These are phyloP conservation scores for Centropyge bicolor DNA, from an alignment of 2,797 vertebrate species.

Conservation along the genomic window DNA sequence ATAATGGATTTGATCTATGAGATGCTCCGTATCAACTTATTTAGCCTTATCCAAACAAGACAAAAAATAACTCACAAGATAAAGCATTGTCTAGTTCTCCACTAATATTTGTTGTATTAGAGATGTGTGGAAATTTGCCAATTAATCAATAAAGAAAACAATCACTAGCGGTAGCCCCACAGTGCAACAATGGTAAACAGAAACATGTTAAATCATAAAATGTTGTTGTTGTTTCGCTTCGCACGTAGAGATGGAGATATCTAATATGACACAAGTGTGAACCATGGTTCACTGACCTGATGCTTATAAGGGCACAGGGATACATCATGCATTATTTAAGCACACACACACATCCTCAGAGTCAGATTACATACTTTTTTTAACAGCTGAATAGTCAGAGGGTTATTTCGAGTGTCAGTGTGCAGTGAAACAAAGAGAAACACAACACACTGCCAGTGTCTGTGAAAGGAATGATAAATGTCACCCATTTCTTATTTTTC, in stretches of 20 bases:
- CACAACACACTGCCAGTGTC: neutral
- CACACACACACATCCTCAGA: neutral
- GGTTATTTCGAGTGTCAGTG: conserved; percentile 31
- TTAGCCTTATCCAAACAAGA: too few species aligned
- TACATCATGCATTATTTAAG: conserved; percentile 48
- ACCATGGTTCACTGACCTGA: conserved; percentile 49
- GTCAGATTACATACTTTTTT: conserved; percentile 25
- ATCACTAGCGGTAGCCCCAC: neutral
- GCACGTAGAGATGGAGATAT: conserved; percentile 1
- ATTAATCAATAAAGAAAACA: neutral
- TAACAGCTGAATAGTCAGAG: neutral
- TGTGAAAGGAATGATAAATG: conserved; percentile 18
- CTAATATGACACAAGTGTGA: conserved; percentile 33
- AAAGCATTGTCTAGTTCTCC: too few species aligned
- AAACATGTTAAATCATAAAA: neutral
- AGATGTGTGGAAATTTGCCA: neutral
- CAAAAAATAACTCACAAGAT: too few species aligned
- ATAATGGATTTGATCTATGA: too few species aligned
- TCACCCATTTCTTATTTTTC: neutral
- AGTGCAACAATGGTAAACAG: neutral
- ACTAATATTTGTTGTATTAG: too few species aligned
- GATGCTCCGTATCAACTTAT: too few species aligned
- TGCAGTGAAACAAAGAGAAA: conserved; percentile 18
- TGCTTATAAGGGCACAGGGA: conserved; percentile 28
- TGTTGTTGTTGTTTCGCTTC: neutral